phyloP scores from a whole-genome alignment of 1,140 invertebrate genomes.

The Chrysopa pallens region DNA sequence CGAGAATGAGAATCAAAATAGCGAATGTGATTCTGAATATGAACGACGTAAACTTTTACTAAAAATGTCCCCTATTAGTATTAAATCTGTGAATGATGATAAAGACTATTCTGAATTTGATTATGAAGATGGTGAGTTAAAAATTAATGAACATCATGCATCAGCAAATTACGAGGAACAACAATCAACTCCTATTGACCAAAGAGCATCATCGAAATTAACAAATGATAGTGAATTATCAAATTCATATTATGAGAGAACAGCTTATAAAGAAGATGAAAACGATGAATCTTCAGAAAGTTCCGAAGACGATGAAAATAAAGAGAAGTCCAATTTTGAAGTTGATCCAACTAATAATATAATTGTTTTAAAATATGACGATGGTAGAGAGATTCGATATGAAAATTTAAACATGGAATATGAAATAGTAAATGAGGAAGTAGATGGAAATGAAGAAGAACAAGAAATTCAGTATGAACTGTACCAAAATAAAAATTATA shows the following conservation, averaged over 20 bases:
- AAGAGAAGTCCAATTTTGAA: background rate
- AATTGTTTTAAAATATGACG: constrained; percentile 20
- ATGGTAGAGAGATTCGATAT: constrained; percentile 7
- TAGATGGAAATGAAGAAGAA: background rate
- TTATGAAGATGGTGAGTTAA: too few relatives aligned
- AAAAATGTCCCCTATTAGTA: background rate
- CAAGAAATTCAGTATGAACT: constrained; percentile 8
- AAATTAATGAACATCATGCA: too few relatives aligned
- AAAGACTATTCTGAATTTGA: too few relatives aligned
- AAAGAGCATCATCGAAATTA: too few relatives aligned
- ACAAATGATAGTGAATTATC: too few relatives aligned
- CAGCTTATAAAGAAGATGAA: too few relatives aligned
- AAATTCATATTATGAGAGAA: too few relatives aligned
- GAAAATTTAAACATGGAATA: constrained; percentile 6
- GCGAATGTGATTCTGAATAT: constrained; percentile 3
- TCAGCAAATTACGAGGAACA: too few relatives aligned
- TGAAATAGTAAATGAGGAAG: background rate
- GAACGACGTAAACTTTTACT: constrained; percentile 7
- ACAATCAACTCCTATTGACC: too few relatives aligned
- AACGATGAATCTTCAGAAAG: background rate
- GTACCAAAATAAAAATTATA: background rate
- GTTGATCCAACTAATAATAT: constrained; percentile 13
- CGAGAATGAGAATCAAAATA: constrained; percentile 5
- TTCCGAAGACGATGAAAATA: background rate
- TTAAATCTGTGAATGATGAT: too few relatives aligned